Evolutionary conservation across 2,888 invertebrate genomes (phyloP).

Genomic region (Zygogramma bicolorata): DNA sequence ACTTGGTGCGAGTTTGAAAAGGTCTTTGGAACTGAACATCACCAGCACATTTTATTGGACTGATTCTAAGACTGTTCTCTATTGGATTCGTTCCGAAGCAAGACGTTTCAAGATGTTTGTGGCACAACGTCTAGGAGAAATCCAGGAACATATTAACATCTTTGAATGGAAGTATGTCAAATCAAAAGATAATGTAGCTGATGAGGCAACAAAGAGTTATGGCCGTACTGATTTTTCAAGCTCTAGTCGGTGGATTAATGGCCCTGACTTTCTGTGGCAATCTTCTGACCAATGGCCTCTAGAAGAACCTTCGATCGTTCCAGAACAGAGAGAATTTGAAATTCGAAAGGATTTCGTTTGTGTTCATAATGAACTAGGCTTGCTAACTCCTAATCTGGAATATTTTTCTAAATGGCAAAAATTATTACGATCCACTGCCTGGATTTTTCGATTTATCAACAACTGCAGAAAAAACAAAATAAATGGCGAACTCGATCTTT

Average conservation of each 20-base stretch:
- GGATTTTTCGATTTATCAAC: not conserved
- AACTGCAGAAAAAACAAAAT: not conserved
- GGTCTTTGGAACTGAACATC: no score
- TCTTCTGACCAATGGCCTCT: not conserved
- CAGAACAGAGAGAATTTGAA: not conserved
- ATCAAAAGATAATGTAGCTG: slow-evolving; percentile 13
- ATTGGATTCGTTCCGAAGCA: slow-evolving; percentile 49
- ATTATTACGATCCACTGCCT: not conserved
- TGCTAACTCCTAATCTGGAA: not conserved
- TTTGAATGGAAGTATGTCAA: slow-evolving; percentile 8
- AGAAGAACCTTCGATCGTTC: not conserved
- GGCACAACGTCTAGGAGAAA: slow-evolving; percentile 8
- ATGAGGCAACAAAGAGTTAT: slow-evolving; percentile 12
- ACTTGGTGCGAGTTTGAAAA: not conserved
- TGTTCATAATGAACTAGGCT: not conserved
- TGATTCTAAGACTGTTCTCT: slow-evolving; percentile 51
- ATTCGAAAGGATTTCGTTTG: not conserved
- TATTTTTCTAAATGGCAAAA: not conserved
- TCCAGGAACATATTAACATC: not conserved
- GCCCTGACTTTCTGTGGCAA: not conserved
- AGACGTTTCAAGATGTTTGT: slow-evolving; percentile 45
- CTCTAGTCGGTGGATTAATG: not conserved
- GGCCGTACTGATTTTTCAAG: not conserved
- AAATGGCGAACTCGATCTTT: not conserved
- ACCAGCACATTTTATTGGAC: slow-evolving; percentile 44